Evolutionary conservation across 2,797 vertebrate species (phyloP).

Genomic region (Manis pentadactyla): DNA sequence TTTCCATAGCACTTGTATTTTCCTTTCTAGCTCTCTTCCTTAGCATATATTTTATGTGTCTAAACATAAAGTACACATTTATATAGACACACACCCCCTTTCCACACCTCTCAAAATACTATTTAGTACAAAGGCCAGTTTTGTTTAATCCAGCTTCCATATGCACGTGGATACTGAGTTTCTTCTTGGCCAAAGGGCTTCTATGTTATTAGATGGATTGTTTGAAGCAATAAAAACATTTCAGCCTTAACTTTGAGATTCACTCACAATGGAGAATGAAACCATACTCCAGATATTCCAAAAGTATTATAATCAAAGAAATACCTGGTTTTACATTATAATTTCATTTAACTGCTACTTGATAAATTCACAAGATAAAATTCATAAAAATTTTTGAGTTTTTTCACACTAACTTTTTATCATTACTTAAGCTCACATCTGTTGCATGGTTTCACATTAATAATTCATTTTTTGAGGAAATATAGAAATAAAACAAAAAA

Average conservation of each 20-base stretch:
- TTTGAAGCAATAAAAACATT: conserved; percentile 66
- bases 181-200: conserved; percentile 53
- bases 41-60: neutral
- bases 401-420: conserved; percentile 25
- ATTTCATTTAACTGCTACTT: conserved; percentile 34
- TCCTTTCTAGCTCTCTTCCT: neutral
- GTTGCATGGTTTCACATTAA: neutral
- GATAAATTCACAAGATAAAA: neutral
- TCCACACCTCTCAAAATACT: conserved; percentile 29
- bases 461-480: neutral
- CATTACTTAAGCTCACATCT: neutral
- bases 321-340: neutral
- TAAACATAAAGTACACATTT: conserved; percentile 21
- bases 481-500: conserved; percentile 11
- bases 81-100: neutral
- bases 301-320: neutral
- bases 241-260: conserved; percentile 64
- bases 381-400: neutral
- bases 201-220: conserved; percentile 66
- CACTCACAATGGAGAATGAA: conserved; percentile 41
- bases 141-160: conserved; percentile 66
- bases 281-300: neutral
- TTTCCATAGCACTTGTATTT: conserved; percentile 27
- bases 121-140: conserved; percentile 46
- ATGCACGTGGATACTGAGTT: conserved; percentile 60